phyloP scores from a whole-genome alignment of 2,797 vertebrate species.

The Cygnus olor region DNA sequence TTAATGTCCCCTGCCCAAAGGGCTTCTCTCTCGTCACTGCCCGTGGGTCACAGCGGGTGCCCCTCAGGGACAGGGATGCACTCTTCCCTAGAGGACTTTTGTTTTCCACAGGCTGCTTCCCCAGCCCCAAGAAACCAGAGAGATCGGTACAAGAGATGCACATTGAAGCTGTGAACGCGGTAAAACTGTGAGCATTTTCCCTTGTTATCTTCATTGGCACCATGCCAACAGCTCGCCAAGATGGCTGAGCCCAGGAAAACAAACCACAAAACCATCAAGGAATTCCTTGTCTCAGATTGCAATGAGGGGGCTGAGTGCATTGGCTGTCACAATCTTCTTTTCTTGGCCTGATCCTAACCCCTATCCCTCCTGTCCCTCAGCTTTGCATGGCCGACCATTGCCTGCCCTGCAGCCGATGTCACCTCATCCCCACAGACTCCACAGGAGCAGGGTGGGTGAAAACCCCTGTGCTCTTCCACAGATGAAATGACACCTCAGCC shows the following conservation, averaged over 20 bases:
- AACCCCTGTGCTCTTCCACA: no score
- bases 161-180: rapidly evolving
- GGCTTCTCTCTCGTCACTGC: not conserved
- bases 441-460: not conserved
- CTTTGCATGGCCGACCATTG: not conserved
- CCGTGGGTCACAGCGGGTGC: rapidly evolving
- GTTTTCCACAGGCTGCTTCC: not conserved
- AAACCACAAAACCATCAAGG: not conserved
- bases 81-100: rapidly evolving
- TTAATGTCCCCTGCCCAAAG: not conserved
- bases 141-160: not conserved
- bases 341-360: not conserved
- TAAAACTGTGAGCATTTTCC: not conserved
- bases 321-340: rapidly evolving
- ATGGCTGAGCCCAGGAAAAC: not conserved
- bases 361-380: not conserved
- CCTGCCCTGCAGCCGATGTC: not conserved
- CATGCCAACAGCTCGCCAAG: not conserved
- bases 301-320: not conserved
- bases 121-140: not conserved
- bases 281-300: not conserved
- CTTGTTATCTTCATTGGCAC: not conserved
- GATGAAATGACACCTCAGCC: no score
- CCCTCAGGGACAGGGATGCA: not conserved
- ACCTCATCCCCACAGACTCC: not conserved